Conservation (phyloP, 2,888 invertebrate genomes). For the Seladonia tumulorum region DNA sequence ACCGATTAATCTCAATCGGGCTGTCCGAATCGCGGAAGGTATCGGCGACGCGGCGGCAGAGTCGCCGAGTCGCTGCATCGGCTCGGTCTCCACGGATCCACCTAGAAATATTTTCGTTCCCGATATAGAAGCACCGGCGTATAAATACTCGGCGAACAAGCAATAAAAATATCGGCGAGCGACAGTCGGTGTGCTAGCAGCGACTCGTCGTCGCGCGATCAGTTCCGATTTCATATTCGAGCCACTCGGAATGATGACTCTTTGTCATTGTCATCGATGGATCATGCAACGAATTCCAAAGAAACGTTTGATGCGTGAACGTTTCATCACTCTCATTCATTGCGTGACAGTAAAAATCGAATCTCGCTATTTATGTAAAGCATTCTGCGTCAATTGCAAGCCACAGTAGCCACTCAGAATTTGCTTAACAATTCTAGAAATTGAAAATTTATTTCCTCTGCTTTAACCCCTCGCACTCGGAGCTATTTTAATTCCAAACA, state of each 20-base stretch:
- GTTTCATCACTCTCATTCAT: too few relatives aligned
- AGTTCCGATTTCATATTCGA: constrained; percentile 26
- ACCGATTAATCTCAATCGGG: constrained; percentile 62
- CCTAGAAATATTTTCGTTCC: constrained; percentile 78
- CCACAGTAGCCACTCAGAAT: not conserved
- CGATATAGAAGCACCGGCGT: constrained; percentile 74
- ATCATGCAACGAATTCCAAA: not conserved
- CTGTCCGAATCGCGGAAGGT: constrained; percentile 48
- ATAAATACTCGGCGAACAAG: constrained; percentile 76
- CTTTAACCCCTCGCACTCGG: not conserved
- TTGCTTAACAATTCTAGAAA: too few relatives aligned
- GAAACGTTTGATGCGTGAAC: too few relatives aligned
- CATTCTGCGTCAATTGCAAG: not conserved
- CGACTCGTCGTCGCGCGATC: not conserved
- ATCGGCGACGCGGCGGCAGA: constrained; percentile 2
- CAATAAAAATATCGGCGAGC: constrained; percentile 77
- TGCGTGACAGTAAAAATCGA: not conserved
- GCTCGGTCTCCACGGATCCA: constrained; percentile 40
- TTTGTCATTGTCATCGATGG: constrained; percentile 4
- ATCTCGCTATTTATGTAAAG: not conserved
- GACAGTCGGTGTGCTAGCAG: constrained; percentile 1
- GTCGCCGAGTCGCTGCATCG: constrained; percentile 23
- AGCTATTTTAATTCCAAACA: too few relatives aligned
- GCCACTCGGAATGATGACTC: constrained; percentile 12
- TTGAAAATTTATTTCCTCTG: not conserved